Evolutionary conservation across 2,113 vertebrate genomes (phyloP), one percentile per base, ranked within the genome.

Genomic region (Cariama cristata): DNA sequence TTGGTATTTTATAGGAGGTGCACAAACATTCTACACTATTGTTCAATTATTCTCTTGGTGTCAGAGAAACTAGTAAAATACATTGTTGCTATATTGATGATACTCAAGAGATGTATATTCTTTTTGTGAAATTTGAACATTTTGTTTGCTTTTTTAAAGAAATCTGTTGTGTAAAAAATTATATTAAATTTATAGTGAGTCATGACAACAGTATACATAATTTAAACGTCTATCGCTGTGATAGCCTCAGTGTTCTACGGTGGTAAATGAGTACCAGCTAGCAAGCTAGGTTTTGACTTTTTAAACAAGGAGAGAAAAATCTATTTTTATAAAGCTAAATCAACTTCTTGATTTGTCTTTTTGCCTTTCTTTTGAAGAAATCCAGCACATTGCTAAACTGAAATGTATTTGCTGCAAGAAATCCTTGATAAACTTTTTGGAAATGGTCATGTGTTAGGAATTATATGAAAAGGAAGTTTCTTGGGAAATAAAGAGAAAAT

Each of bases 401-500:
- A 89, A 71, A 45, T 19, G 3, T 55, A 53, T 92, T 60, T 18
- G 26, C 55, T 79, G 77, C 74, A 87, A 67, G 47, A 91, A 94
- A 95, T 76, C 60, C 79, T 71, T 66, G 74, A 67, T 83, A 86
- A 96, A 92, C 74, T 93, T 96, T 60, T 91, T 90, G 68, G 89
- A 90, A 92, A 67, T 26, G 86, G 66, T 74, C 66, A 6, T 63
- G 24, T 68, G 49, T 93, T 93, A 58, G 71, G 63, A 93, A 87
- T 90, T 81, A 75, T 19, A 69, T 93, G 92, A 88, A 81, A 93
- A 92, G 82, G 71, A 92, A 92, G 73, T 79, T 89, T 90, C 95
- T 95, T 96, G 97, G 92, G 95, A 97, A 97, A 96, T 96, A 63
- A 79, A 90, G 66, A 63, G 91, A 77, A 95, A 85, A 95, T 94